phyloP scores from a whole-genome alignment of 2,797 vertebrate species.

The Sebastes aleutianus region DNA sequence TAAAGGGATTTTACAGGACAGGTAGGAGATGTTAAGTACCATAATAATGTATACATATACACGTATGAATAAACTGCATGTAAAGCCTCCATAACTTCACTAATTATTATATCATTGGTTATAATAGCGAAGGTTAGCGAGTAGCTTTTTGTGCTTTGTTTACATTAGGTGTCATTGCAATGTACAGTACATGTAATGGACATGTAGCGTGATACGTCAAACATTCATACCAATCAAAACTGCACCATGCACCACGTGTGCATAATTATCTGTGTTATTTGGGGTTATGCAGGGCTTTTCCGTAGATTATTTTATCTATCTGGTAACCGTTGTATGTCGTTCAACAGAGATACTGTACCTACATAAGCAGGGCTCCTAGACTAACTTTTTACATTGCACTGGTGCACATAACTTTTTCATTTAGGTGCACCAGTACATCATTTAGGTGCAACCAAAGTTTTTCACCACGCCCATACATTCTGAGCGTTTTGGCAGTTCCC shows the following conservation, averaged over 20 bases:
- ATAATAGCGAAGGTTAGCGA: accelerated
- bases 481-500: too few relatives aligned
- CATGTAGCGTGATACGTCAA: background rate
- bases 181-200: background rate
- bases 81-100: background rate
- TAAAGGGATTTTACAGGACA: too few relatives aligned
- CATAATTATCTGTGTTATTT: too few relatives aligned
- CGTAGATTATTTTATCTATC: background rate
- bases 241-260: background rate
- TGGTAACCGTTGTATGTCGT: background rate
- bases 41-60: too few relatives aligned
- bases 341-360: background rate
- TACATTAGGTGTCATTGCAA: background rate
- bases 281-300: too few relatives aligned
- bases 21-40: too few relatives aligned
- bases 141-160: background rate
- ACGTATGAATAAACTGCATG: too few relatives aligned
- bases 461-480: too few relatives aligned
- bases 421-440: too few relatives aligned
- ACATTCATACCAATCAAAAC: background rate
- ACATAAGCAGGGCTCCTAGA: accelerated
- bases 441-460: too few relatives aligned
- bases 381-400: too few relatives aligned
- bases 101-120: background rate
- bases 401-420: too few relatives aligned